Conservation (phyloP, 2,888 invertebrate genomes). For the Drosophila setosimentum region DNA sequence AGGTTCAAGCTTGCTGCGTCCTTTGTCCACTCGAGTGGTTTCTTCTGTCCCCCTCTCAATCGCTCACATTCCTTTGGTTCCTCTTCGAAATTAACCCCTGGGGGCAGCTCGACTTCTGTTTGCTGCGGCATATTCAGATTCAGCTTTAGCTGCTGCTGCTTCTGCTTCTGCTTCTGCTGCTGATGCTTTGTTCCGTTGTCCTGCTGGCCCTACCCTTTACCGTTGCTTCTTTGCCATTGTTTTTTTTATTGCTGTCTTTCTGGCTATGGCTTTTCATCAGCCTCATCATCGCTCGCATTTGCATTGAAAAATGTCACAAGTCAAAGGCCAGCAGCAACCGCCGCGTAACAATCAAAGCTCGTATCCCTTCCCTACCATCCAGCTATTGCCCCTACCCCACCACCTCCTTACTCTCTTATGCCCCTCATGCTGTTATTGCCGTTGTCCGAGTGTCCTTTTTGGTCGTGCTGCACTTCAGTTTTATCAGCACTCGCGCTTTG, state of each 20-base stretch:
- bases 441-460: conserved; percentile 64
- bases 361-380: background rate
- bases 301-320: conserved; percentile 79
- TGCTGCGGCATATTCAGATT: conserved; percentile 19
- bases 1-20: conserved; percentile 35
- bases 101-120: conserved; percentile 69
- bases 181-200: conserved; percentile 55
- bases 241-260: conserved; percentile 76
- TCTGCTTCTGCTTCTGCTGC: conserved; percentile 24
- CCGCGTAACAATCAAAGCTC: conserved; percentile 70
- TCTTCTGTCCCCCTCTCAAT: conserved; percentile 1
- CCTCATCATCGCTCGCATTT: conserved; percentile 62
- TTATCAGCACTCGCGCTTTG: conserved; percentile 71
- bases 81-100: conserved; percentile 65
- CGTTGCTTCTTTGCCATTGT: conserved; percentile 23
- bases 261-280: conserved; percentile 77
- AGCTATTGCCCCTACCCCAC: background rate
- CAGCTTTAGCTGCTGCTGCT: conserved; percentile 25
- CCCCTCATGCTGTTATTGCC: conserved; percentile 16
- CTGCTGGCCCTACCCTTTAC: conserved; percentile 23
- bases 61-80: conserved; percentile 63
- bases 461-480: conserved; percentile 63
- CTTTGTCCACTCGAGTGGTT: conserved; percentile 76
- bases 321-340: conserved; percentile 66
- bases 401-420: background rate